Base-by-base conservation (phyloP, 2,888 invertebrate genomes). In the Odontocolon sp. region DNA sequence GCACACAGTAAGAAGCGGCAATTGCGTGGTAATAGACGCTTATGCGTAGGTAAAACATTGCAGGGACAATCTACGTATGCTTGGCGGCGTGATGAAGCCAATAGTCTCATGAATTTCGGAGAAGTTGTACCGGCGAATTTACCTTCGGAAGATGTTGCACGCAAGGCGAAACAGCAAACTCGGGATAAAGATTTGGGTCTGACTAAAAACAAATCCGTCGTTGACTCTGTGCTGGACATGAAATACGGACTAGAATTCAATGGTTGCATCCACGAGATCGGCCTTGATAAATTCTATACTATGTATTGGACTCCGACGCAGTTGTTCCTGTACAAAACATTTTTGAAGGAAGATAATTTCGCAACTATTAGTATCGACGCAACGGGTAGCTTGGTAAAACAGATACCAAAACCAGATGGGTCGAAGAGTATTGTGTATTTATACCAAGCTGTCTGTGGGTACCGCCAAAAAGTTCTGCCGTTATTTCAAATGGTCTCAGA, bases 401-500 rank as follows among this genome's bases (percentile, higher is more conserved):
- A 70, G 56, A 67, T 71, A 42, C 61, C 42, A 67, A 78, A 76
- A 14, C 70, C 47, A 3, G 78, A 75, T 57, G 76, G 78, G n/a
- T 59, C 64, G 8, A 75, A 68, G 57, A 23, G 54, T 21, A 54
- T 56, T 14, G 73, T 82, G 8, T 84, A 80, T 72, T 40, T 84
- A 1, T 82, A 83, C 26, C 82, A 83, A 70, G 71, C 78, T 9
- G 73, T 81, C n/a, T 50, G 74, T 8, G 14, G 61, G 9, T 78
- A 70, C 45, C 47, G 77, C 6, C 40, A 63, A 11, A 78, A 78
- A 9, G 80, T 79, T 31, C 42, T 82, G 8, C 82, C 83, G 1
- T 6, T 83, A 4, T 77, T 79, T 26, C 83, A 84, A 77, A 74
- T 81, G 76, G 5, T 83, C 8, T 82, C 82, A 0, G 82, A 81